Base-by-base conservation (phyloP, 1,140 invertebrate species). In the Leucophenga varia region DNA sequence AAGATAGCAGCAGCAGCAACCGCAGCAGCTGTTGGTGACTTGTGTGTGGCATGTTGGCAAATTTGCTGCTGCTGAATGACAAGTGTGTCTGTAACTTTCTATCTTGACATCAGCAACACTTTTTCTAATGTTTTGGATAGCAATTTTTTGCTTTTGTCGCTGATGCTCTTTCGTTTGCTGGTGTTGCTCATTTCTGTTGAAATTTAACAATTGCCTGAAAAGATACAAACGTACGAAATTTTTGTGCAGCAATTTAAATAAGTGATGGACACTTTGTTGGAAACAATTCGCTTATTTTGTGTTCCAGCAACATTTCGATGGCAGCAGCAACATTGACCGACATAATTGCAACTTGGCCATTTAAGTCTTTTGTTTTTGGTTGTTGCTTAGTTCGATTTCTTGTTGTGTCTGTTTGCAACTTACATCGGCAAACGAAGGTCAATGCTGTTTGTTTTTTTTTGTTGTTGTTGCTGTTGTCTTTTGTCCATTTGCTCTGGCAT, bases 31-130 rank as follows among this genome's bases (percentile, higher is more conserved):
- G 21, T n/a, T n/a, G n/a, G n/a, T 63, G 59, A 63, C 59, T n/a
- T n/a, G 59, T 64, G 59, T 63, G 59, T 63, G 59, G 59, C 59
- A 59, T 55, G 59, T 55, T 46, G 47, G 55, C 44, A 14, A 59
- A 63, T 63, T 63, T 61, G 59, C 55, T 63, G 54, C 35, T 42
- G 47, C 22, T 44, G 45, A 25, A 6, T 25, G 22, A 6, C 10
- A 10, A 6, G 22, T 25, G 22, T 25, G 22, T 25, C 5, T 25
- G 22, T 25, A 10, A 25, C 5, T 25, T 5, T 25, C 5, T 25
- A 10, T 25, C 5, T 25, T 25, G 10, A 25, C 22, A 25, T 6
- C 22, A 25, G 22, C 55, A 59, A 47, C 60, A 53, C 53, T 64
- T 49, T 48, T 6, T 5, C 57, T 40, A 46, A 34, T 25, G 22